Evolutionary conservation across 2,797 vertebrate species (phyloP).

Genomic region (Poeciliopsis presidionis): DNA sequence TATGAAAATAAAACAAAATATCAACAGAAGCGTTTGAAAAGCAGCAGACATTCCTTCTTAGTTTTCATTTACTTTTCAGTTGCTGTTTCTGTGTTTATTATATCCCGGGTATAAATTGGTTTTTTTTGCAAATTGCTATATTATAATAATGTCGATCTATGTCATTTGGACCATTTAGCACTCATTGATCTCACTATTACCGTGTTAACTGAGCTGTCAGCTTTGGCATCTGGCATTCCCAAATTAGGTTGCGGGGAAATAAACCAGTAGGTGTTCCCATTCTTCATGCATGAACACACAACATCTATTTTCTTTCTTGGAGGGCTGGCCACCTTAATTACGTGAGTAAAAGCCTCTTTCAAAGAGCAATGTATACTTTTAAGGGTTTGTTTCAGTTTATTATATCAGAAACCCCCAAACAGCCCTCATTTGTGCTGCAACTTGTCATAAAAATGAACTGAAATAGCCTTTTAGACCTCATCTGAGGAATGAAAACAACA

Average conservation of each 20-base stretch:
- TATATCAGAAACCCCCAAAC: slow-evolving; percentile 3
- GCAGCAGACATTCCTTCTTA: not conserved
- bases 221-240: slow-evolving; percentile 61
- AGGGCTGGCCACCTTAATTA: slow-evolving; percentile 54
- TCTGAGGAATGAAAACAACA: slow-evolving; percentile 19
- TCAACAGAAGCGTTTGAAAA: not conserved
- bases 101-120: not conserved
- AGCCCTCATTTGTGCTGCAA: slow-evolving; percentile 7
- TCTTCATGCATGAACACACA: slow-evolving; percentile 62
- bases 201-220: slow-evolving; percentile 69
- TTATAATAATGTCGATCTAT: slow-evolving; percentile 51
- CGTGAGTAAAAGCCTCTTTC: slow-evolving; percentile 29
- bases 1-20: not conserved
- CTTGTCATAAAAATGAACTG: slow-evolving; percentile 19
- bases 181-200: slow-evolving; percentile 72
- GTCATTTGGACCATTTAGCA: slow-evolving; percentile 60
- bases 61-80: not conserved
- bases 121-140: slow-evolving; percentile 1
- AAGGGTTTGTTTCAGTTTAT: slow-evolving; percentile 29
- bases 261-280: slow-evolving; percentile 44
- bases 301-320: slow-evolving; percentile 37
- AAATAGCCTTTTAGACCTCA: slow-evolving; percentile 25
- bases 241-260: slow-evolving; percentile 41
- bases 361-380: slow-evolving; percentile 39
- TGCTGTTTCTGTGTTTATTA: not conserved